Evolutionary conservation across 2,113 vertebrate species (phyloP).

Genomic region (Sturnus vulgaris): DNA sequence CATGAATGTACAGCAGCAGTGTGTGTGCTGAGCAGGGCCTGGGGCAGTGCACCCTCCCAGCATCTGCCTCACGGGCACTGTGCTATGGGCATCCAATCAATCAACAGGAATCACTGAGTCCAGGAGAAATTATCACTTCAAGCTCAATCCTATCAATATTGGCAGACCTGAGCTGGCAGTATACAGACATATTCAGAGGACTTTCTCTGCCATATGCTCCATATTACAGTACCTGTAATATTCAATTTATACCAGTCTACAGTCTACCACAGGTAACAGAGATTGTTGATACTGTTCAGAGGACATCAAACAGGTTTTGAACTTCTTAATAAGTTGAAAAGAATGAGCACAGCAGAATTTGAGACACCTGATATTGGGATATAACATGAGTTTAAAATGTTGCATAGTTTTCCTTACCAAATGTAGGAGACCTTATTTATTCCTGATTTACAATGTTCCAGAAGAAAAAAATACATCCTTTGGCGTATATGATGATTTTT

Average conservation of each 20-base stretch:
- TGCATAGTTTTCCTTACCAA: not conserved
- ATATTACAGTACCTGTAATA: not conserved
- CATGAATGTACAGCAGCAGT: not conserved
- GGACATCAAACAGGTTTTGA: not conserved
- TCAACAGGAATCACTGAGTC: not conserved
- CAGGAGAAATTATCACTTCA: not conserved
- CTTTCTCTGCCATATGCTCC: not conserved
- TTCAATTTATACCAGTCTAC: not conserved
- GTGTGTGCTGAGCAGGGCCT: not conserved
- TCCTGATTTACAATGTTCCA: not conserved
- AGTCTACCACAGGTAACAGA: not conserved
- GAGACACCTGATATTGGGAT: not conserved
- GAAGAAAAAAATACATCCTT: not conserved
- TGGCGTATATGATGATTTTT: not conserved
- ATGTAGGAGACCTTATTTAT: not conserved
- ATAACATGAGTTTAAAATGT: not conserved
- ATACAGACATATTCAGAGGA: not conserved
- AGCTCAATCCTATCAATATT: not conserved
- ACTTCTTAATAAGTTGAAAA: not conserved
- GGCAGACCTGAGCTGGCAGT: not conserved
- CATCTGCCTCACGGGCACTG: not conserved
- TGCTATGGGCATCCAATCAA: not conserved
- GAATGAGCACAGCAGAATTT: not conserved
- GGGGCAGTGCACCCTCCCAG: not conserved
- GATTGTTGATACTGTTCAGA: not conserved